Base-by-base conservation (phyloP, 37 sponge, comb jelly and placozoan species). In the Diacarnus erythraeanus region DNA sequence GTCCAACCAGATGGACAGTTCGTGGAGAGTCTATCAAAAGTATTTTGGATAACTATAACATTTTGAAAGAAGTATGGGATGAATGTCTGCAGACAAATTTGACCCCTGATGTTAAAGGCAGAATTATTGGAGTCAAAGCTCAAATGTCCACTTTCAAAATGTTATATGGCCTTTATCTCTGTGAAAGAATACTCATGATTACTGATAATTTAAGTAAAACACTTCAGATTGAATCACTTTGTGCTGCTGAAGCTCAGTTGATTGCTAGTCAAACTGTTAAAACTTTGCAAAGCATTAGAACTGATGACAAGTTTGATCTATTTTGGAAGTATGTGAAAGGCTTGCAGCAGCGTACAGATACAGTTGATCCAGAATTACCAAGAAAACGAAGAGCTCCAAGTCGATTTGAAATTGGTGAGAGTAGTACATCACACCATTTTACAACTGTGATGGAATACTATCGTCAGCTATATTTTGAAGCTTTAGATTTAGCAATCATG, bases 131-230 rank as follows among this genome's bases (percentile, higher is more conserved):
- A 35, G 81, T 80, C 39, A 31, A 74, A 33, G n/a, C 69, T 4
- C 87, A 74, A 36, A 87, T 80, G 87, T 3, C 29, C 29, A 41
- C 29, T 23, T 80, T 61, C 59, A 66, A 80, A 20, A 35, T 80
- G 3, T 51, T 65, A 26, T 87, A 80, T 74, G 87, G 87, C 18
- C 41, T 87, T 18, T 61, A 87, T 43, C 81, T 87, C 3, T 80
- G 76, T 80, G 74, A 80, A 33, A 31, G 68, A 39, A 64, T 79
- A 17, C 31, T 87, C 5, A 87, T 66, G 42, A n/a, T n/a, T n/a
- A n/a, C n/a, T n/a, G n/a, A n/a, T n/a, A n/a, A n/a, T n/a, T n/a
- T n/a, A n/a, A n/a, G n/a, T n/a, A n/a, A n/a, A n/a, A n/a, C n/a
- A n/a, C n/a, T n/a, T n/a, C n/a, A n/a, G n/a, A n/a, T n/a, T 42